Evolutionary conservation across 92 coral and sea anemone genomes (phyloP).

Genomic region (Bergia sp.): DNA sequence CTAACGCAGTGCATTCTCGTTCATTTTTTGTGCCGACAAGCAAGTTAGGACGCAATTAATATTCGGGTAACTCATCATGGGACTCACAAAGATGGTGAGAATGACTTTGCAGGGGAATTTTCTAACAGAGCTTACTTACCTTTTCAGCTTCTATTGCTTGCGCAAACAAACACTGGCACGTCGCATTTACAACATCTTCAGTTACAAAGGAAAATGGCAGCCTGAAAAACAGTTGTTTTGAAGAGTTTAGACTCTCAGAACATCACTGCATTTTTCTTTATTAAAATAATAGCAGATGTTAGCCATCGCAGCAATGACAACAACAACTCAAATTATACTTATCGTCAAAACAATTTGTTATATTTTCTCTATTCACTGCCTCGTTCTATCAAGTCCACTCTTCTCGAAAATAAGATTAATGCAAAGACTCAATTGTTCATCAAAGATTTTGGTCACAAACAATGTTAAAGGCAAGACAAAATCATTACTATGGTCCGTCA

Average conservation of each 20-base stretch:
- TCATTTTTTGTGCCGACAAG: too few relatives aligned
- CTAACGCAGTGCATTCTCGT: too few relatives aligned
- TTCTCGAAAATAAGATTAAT: too few relatives aligned
- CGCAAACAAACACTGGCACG: constrained; percentile 94
- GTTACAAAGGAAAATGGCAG: constrained; percentile 98
- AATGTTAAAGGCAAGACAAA: too few relatives aligned
- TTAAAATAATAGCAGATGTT: background rate
- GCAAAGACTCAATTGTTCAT: background rate
- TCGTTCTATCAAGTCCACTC: background rate
- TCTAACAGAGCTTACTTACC: constrained; percentile 42
- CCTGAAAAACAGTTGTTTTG: constrained; percentile 41
- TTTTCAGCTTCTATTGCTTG: constrained; percentile 94
- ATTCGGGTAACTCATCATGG: background rate
- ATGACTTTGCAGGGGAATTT: too few relatives aligned
- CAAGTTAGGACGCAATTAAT: too few relatives aligned
- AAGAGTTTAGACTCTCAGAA: background rate
- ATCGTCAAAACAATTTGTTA: background rate
- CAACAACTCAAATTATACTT: too few relatives aligned
- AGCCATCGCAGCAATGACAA: background rate
- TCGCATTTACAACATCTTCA: constrained; percentile 92
- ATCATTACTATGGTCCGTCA: background rate
- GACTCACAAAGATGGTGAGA: background rate
- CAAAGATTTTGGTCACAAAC: background rate
- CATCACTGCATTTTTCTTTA: too few relatives aligned
- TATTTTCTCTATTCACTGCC: too few relatives aligned